phyloP scores from a whole-genome alignment of 2,888 invertebrate species.

The Halictus ligatus region DNA sequence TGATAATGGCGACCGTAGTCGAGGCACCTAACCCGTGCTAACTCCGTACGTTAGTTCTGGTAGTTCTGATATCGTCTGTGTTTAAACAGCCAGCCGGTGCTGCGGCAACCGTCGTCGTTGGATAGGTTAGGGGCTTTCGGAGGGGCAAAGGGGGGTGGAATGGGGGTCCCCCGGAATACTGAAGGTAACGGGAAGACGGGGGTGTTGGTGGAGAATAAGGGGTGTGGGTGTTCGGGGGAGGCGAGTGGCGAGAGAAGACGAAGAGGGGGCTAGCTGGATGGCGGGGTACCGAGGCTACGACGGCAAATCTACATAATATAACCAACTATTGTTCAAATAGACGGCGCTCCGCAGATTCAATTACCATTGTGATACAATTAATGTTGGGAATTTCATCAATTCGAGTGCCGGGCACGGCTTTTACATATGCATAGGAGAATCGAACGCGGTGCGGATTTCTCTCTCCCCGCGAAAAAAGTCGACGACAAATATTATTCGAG shows the following conservation, averaged over 20 bases:
- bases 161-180: constrained; percentile 26
- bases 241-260: constrained; percentile 35
- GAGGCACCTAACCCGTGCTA: constrained; percentile 75
- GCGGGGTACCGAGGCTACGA: constrained; percentile 74
- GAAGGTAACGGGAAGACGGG: constrained; percentile 62
- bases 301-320: constrained; percentile 85
- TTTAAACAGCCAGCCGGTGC: constrained; percentile 83
- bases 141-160: background rate
- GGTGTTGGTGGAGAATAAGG: constrained; percentile 45
- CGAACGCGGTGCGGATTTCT: constrained; percentile 79
- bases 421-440: constrained; percentile 84
- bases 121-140: constrained; percentile 28
- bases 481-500: constrained; percentile 72
- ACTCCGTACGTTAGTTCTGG: constrained; percentile 79
- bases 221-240: constrained; percentile 25
- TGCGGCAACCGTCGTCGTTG: constrained; percentile 73
- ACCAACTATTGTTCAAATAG: constrained; percentile 85
- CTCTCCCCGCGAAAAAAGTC: constrained; percentile 70
- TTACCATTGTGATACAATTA: constrained; percentile 85
- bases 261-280: constrained; percentile 71
- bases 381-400: constrained; percentile 85
- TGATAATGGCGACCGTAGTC: constrained; percentile 81
- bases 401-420: constrained; percentile 82
- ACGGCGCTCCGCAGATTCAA: constrained; percentile 84
- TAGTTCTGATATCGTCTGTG: constrained; percentile 84